Conservation (phyloP, 2,113 vertebrate species). For the Eclectus roratus region DNA sequence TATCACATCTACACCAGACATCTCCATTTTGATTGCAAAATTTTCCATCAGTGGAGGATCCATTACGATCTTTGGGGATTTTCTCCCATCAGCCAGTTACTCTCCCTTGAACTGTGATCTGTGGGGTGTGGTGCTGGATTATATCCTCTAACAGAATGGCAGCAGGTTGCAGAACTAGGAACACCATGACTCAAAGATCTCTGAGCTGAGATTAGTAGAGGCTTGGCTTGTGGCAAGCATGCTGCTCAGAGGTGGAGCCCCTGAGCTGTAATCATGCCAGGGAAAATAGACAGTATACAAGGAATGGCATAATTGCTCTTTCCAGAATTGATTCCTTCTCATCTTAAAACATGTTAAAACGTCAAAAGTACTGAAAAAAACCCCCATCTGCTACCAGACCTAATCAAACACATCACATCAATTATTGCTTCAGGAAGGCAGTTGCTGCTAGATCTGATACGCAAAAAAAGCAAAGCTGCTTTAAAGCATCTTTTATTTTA, state of each 20-base stretch:
- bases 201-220: constrained; percentile 1
- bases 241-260: background rate
- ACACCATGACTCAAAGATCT: constrained; percentile 6
- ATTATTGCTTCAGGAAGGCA: constrained; percentile 23
- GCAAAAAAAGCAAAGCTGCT: constrained; percentile 37
- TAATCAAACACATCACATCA: constrained; percentile 29
- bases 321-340: background rate
- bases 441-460: constrained; percentile 24
- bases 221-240: background rate
- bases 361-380: background rate
- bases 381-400: constrained; percentile 26
- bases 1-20: background rate
- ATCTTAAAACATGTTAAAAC: background rate
- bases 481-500: constrained; percentile 22
- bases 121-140: background rate
- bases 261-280: background rate
- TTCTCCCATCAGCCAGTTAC: background rate
- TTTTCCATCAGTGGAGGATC: background rate
- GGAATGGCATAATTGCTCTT: background rate
- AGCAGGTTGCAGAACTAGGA: background rate
- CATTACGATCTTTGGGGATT: background rate
- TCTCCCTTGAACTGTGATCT: background rate
- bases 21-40: background rate
- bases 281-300: background rate
- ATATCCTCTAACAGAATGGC: background rate